These are phyloP conservation scores for Brachyhypopomus occidentalis DNA, from an alignment of 2,113 vertebrate genomes.

Conservation along the genomic window DNA sequence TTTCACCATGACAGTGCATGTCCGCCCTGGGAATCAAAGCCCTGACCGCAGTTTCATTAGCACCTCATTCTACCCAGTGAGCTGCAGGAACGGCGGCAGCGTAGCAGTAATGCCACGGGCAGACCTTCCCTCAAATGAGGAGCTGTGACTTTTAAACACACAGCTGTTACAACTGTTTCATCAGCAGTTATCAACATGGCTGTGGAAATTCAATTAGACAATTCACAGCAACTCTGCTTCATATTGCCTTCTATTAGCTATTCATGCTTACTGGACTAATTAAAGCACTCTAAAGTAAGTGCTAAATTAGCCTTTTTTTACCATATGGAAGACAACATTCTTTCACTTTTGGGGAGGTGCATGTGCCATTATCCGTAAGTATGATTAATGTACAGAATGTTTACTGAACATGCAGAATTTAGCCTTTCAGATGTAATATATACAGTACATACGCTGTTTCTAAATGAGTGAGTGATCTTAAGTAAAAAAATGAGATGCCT, in stretches of 20 bases:
- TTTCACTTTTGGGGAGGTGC: not conserved
- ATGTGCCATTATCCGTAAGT: constrained; percentile 13
- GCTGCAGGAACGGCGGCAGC: too few relatives aligned
- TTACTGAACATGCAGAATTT: not conserved
- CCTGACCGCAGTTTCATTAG: too few relatives aligned
- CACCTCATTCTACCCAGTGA: too few relatives aligned
- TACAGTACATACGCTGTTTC: not conserved
- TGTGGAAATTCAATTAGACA: constrained; percentile 22
- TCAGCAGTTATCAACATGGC: constrained; percentile 4
- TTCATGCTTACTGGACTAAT: not conserved
- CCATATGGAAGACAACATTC: constrained; percentile 18
- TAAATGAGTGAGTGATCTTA: constrained; percentile 44
- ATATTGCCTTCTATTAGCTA: constrained; percentile 18
- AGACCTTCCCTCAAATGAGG: not conserved
- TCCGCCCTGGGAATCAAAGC: too few relatives aligned
- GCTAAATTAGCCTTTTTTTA: constrained; percentile 3
- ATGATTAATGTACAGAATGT: not conserved
- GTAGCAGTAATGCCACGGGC: not conserved
- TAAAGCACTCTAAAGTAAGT: constrained; percentile 24
- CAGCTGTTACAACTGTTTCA: constrained; percentile 14
- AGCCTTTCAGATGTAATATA: not conserved
- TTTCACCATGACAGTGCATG: too few relatives aligned
- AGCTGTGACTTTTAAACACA: not conserved
- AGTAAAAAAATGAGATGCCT: too few relatives aligned
- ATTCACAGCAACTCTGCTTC: not conserved